Evolutionary conservation across 2,888 invertebrate species (phyloP).

Genomic region (Macrophya alboannulata): DNA sequence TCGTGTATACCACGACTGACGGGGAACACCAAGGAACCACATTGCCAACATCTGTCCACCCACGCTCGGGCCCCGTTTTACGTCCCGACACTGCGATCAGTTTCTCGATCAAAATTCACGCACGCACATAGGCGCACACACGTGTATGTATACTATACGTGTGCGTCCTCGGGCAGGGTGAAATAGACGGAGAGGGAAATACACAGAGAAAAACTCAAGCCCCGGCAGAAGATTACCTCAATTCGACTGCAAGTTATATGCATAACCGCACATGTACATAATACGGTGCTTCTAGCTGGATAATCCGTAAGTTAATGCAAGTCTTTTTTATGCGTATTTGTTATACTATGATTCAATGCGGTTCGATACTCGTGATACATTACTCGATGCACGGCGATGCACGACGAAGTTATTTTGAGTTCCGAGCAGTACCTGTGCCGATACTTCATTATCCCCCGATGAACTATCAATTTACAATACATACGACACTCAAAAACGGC

Average conservation of each 20-base stretch:
- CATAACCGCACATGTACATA: background rate
- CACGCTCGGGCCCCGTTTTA: slow-evolving; percentile 43
- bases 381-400: no score
- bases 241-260: background rate
- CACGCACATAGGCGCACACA: background rate
- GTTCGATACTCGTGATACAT: background rate
- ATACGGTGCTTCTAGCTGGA: slow-evolving; percentile 18
- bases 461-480: background rate
- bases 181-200: background rate
- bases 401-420: background rate
- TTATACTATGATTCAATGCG: background rate
- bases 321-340: background rate
- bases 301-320: slow-evolving; percentile 23
- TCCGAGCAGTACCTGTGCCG: background rate
- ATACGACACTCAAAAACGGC: background rate
- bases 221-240: background rate
- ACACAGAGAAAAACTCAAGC: background rate
- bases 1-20: slow-evolving; percentile 31
- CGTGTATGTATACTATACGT: background rate
- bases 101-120: slow-evolving; percentile 15
- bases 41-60: slow-evolving; percentile 54
- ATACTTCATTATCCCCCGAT: background rate
- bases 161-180: background rate
- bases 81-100: slow-evolving; percentile 24
- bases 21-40: slow-evolving; percentile 42